Percentiles rank a stretch among this genome's conserved stretches.
These are phyloP conservation scores for Piaya cayana DNA, from an alignment of 2,113 vertebrate species.

Conservation along the genomic window DNA sequence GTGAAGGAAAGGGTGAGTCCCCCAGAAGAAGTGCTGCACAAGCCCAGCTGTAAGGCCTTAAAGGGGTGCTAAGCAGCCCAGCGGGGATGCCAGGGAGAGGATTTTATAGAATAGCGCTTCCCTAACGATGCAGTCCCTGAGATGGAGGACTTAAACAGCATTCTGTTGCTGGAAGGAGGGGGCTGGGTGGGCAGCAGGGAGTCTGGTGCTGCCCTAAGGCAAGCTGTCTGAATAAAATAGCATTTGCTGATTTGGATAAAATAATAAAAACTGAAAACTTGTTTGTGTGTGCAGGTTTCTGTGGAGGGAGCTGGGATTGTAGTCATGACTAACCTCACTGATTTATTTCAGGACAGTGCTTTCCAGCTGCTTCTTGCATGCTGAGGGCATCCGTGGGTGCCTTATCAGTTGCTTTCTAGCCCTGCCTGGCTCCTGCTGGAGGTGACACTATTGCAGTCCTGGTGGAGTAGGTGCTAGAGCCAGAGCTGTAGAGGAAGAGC, in stretches of 20 bases:
- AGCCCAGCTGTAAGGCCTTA: not conserved
- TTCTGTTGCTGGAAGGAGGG: not conserved
- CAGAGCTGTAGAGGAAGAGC: not conserved
- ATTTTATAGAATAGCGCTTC: rapidly evolving
- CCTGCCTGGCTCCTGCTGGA: not conserved
- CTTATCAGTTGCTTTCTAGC: not conserved
- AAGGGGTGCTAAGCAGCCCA: not conserved
- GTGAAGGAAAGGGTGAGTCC: not conserved
- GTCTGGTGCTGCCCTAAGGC: not conserved
- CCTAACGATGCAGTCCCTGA: not conserved
- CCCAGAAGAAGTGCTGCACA: not conserved
- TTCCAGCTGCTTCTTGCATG: not conserved
- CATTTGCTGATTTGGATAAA: not conserved
- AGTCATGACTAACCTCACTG: rapidly evolving
- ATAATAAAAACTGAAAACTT: constrained; percentile 10
- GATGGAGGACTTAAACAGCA: not conserved
- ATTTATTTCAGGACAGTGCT: not conserved
- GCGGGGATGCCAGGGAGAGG: rapidly evolving
- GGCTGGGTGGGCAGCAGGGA: not conserved
- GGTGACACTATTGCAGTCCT: not conserved
- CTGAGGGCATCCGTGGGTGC: not conserved
- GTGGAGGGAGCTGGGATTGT: not conserved
- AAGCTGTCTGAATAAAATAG: not conserved
- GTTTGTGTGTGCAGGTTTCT: not conserved
- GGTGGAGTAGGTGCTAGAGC: not conserved